Base-by-base conservation (phyloP, 1,140 invertebrate genomes). In the Paracyclopina nana region DNA sequence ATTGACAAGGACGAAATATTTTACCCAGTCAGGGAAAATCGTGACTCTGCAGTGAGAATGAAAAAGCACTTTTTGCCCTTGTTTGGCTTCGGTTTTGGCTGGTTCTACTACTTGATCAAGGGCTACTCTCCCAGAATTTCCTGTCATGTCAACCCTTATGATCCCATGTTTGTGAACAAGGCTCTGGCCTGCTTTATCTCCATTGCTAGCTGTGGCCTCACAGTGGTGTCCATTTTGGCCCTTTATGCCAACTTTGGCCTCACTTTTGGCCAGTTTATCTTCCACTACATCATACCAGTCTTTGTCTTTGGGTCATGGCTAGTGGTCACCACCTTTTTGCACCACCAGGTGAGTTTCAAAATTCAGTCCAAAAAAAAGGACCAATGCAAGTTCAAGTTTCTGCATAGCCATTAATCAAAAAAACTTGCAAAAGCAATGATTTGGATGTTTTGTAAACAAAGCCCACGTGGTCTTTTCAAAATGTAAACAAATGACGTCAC, bases 1-100 rank as follows among this genome's bases (percentile, higher is more conserved):
- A 44, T 44, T 20, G 42, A 44, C 24, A 44, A 44, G 24, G 42
- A 44, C 42, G 42, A 44, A 14, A 44, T 44, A 6, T 44, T 44
- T 20, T 44, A 44, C 24, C 42, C 42, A n/a, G 16, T 20, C 5
- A 14, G 24, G 12, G 42, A 20, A 22, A n/a, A n/a, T n/a, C 3
- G 9, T n/a, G 42, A 44, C 24, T 20, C 16, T 20, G 16, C 42
- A 6, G 24, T 2, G 24, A 22, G 24, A 5, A 22, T 14, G 4
- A 44, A 44, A 24, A 44, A 18, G 5, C 29, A 30, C n/a, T 18
- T 44, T n/a, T 18, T 44, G 24, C 42, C 42, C 24, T 44, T 20
- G 16, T 44, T 18, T 5, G 42, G 42, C 16, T 44, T 44, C 2
- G 42, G 42, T 3, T 24, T 44, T 24, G 16, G 14, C 24, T 44